phyloP scores from a whole-genome alignment of 2,113 vertebrate species.

The Verasper variegatus region DNA sequence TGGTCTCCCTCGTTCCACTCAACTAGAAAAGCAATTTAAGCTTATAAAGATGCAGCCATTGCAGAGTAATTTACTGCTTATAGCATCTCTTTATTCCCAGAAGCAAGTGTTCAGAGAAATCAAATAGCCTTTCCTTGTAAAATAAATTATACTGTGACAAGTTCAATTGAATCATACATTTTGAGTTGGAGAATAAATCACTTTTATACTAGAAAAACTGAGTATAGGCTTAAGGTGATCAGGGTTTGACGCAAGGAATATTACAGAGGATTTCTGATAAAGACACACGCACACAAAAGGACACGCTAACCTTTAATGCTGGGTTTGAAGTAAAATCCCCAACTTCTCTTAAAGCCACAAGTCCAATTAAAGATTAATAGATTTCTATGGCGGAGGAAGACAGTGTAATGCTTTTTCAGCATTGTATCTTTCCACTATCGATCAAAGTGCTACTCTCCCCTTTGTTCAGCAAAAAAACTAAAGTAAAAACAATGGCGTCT shows the following conservation, averaged over 20 bases:
- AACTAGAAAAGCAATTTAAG: conserved; percentile 37
- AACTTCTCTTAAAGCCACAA: conserved; percentile 30
- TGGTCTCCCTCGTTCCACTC: conserved; percentile 31
- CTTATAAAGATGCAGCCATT: conserved; percentile 4
- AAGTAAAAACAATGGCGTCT: conserved; percentile 7
- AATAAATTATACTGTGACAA: conserved; percentile 28
- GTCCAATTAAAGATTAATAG: conserved; percentile 39
- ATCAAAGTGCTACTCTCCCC: conserved; percentile 30
- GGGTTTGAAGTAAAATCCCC: conserved; percentile 6
- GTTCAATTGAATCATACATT: conserved; percentile 14
- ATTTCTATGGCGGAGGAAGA: conserved; percentile 37
- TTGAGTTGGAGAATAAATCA: conserved; percentile 25
- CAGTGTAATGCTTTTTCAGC: conserved; percentile 43
- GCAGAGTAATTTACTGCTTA: conserved; percentile 36
- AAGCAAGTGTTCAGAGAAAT: conserved; percentile 25
- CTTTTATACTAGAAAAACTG: conserved; percentile 17
- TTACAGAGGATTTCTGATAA: conserved; percentile 1
- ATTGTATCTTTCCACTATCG: conserved; percentile 36
- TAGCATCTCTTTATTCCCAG: conserved; percentile 22
- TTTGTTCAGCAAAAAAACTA: conserved; percentile 28
- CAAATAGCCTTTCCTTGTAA: conserved; percentile 30
- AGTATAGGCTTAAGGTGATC: conserved; percentile 9
- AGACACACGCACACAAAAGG: conserved; percentile 7
- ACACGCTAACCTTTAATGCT: conserved; percentile 9
- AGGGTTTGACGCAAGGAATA: not conserved